These are phyloP conservation scores for Tipula helvola DNA, from an alignment of 2,888 invertebrate genomes.

Conservation along the genomic window DNA sequence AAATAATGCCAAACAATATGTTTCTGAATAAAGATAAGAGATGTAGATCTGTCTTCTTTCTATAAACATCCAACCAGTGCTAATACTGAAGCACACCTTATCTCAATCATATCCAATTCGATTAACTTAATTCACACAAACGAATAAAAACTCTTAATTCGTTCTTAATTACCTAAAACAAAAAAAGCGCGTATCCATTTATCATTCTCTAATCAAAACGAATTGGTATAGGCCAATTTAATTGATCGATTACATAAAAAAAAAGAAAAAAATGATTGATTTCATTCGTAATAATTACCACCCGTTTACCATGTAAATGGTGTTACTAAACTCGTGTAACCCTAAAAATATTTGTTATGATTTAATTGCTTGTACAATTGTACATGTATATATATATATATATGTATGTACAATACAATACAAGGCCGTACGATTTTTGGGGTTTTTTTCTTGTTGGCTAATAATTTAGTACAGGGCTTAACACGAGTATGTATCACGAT, in stretches of 20 bases:
- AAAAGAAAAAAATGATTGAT: not conserved
- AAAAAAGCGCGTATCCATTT: not conserved
- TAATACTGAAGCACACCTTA: not conserved
- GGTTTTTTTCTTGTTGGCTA: not conserved
- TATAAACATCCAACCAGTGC: not conserved
- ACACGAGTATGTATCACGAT: not conserved
- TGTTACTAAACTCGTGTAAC: not conserved
- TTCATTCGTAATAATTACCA: not conserved
- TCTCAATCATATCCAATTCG: not conserved
- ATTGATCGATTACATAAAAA: not conserved
- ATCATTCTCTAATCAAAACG: not conserved
- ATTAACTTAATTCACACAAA: not conserved
- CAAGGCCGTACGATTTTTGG: not conserved
- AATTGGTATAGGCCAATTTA: not conserved
- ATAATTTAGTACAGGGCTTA: not conserved
- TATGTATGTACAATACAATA: no score
- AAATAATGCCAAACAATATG: not conserved
- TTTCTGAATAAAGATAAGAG: not conserved
- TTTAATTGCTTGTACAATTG: not conserved
- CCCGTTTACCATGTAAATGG: not conserved
- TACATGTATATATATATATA: not conserved
- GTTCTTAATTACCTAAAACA: not conserved
- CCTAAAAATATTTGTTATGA: not conserved
- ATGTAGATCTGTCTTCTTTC: not conserved
- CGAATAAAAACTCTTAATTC: not conserved